Evolutionary conservation across 2,797 vertebrate genomes (phyloP).

Genomic region (Melanotaenia nigrans): DNA sequence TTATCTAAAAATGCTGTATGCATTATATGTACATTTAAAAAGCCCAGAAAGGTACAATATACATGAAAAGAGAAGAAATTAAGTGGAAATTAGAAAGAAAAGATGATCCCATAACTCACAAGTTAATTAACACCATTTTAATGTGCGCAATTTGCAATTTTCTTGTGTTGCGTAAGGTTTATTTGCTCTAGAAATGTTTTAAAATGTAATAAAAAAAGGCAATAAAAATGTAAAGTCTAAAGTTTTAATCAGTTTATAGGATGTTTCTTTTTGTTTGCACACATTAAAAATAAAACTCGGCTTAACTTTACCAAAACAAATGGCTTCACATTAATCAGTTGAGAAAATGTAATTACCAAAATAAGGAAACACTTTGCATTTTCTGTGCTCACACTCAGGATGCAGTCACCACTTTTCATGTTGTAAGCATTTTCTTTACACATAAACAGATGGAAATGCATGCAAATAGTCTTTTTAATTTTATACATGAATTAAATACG

Average conservation of each 20-base stretch:
- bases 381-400: slow-evolving; percentile 9
- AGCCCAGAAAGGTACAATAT: no score
- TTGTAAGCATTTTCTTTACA: slow-evolving; percentile 40
- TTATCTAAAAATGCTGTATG: background rate
- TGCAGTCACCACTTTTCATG: slow-evolving; percentile 29
- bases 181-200: background rate
- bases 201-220: background rate
- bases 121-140: background rate
- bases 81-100: background rate
- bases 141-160: background rate
- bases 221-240: background rate
- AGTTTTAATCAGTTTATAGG: background rate
- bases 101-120: background rate
- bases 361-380: slow-evolving; percentile 42
- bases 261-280: background rate
- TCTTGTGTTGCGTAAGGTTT: background rate
- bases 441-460: slow-evolving; percentile 2
- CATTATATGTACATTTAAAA: background rate
- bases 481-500: slow-evolving; percentile 27
- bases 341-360: slow-evolving; percentile 48
- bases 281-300: slow-evolving; percentile 15
- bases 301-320: slow-evolving; percentile 20
- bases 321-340: slow-evolving; percentile 58
- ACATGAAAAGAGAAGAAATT: background rate
- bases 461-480: slow-evolving; percentile 7